phyloP scores from a whole-genome alignment of 2,888 invertebrate genomes.

The Cacoxenus indagator region DNA sequence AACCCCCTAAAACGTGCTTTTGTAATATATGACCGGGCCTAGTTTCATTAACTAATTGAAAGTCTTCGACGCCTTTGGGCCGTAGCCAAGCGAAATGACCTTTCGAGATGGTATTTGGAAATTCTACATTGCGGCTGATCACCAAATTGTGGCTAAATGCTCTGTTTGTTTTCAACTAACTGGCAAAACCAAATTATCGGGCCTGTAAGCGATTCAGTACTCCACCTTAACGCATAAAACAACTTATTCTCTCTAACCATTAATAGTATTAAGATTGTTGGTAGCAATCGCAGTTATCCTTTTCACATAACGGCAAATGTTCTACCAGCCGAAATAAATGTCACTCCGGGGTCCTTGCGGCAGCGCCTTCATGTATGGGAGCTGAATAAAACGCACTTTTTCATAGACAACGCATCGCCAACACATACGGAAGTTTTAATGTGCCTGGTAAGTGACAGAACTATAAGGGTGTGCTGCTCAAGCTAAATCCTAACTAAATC shows the following conservation, averaged over 20 bases:
- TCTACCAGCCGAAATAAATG: constrained; percentile 50
- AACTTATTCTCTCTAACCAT: constrained; percentile 33
- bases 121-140: constrained; percentile 48
- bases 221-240: too few species aligned
- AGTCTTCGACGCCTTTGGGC: too few species aligned
- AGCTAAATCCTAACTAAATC: neutral
- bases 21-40: too few species aligned
- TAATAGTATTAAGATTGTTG: constrained; percentile 52
- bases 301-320: constrained; percentile 56
- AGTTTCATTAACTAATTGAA: too few species aligned
- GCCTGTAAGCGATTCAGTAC: constrained; percentile 43
- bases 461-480: constrained; percentile 14
- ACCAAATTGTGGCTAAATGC: constrained; percentile 41
- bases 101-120: constrained; percentile 57
- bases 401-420: constrained; percentile 59
- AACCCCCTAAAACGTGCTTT: too few species aligned
- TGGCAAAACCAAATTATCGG: constrained; percentile 49
- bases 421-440: constrained; percentile 56
- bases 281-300: constrained; percentile 45
- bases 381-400: constrained; percentile 43
- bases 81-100: constrained; percentile 53
- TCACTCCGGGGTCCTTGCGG: constrained; percentile 40
- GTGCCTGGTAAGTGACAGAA: constrained; percentile 37
- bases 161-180: constrained; percentile 48
- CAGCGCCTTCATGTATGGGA: constrained; percentile 48